These are phyloP conservation scores for Macrotrachela quadricornifera DNA, from an alignment of 1,140 invertebrate genomes.

Conservation along the genomic window DNA sequence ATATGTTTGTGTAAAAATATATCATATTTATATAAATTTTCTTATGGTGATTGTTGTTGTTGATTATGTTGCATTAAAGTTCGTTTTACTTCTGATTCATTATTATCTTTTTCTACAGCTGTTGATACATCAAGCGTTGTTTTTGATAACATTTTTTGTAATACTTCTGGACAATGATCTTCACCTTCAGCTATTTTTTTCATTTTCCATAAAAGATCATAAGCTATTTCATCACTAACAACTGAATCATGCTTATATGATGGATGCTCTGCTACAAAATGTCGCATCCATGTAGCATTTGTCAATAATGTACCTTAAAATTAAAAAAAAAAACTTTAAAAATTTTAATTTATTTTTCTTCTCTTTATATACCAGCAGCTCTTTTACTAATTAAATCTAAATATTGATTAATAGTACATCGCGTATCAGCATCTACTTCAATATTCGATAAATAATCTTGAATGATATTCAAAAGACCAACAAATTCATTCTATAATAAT, in stretches of 20 bases:
- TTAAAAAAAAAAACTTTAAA: background rate
- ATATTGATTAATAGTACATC: conserved; percentile 89
- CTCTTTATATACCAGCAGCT: conserved; percentile 46
- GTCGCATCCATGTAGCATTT: conserved; percentile 54
- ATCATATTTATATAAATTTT: too few relatives aligned
- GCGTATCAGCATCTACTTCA: conserved; percentile 62
- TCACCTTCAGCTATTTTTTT: too few relatives aligned
- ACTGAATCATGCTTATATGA: conserved; percentile 71
- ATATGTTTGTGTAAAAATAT: too few relatives aligned
- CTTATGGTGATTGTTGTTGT: too few relatives aligned
- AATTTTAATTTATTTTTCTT: background rate
- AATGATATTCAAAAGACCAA: conserved; percentile 77
- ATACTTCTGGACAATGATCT: too few relatives aligned
- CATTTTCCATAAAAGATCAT: conserved; percentile 58
- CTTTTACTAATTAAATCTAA: conserved; percentile 71
- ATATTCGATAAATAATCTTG: conserved; percentile 72
- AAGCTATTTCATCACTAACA: conserved; percentile 67
- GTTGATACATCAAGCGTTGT: too few relatives aligned
- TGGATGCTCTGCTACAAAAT: conserved; percentile 66
- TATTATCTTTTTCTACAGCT: too few relatives aligned
- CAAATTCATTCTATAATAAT: conserved; percentile 41
- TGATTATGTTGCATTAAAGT: too few relatives aligned
- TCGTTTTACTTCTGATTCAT: too few relatives aligned
- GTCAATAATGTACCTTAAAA: conserved; percentile 19
- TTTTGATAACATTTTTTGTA: too few relatives aligned